Evolutionary conservation across 2,113 vertebrate species (phyloP), one percentile per base, ranked within the genome.

Genomic region (Cebus imitator): DNA sequence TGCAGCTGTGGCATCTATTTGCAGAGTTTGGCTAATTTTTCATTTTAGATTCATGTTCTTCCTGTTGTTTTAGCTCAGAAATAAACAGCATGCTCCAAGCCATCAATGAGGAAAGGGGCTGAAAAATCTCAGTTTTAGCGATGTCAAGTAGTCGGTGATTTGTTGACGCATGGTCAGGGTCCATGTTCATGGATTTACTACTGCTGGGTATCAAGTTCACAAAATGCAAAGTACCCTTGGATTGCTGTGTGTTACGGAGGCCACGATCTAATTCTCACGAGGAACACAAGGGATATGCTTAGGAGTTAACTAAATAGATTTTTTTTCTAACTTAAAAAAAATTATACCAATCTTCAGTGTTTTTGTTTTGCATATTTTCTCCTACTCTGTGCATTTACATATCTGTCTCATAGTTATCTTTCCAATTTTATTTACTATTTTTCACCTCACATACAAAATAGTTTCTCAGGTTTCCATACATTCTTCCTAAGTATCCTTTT

Each of bases 1-100:
- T 78, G 85, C 89, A 92, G 66, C 85, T 90, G 43, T 93, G 43
- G 37, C 43, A 52, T 88, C 55, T 95, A 68, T 93, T 96, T 95
- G 48, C 32, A 81, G 86, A 78, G 5, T 81, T 75, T 73, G 61
- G 93, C 58, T 96, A 50, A 87, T 52, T 92, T 93, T 96, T 92
- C 18, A 14, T 75, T 95, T 88, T 73, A 84, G 78, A 61, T 93
- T 87, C 35, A 84, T 55, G 9, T 61, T 84, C 48, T 90, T 84
- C 64, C 57, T 91, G 52, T 93, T 90, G 25, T 90, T 91, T 88
- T 76, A 84, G 78, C 70, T 81, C n/a, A 85, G 87, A 88, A 80
- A 88, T 88, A 80, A 94, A 45, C n/a, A 91, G 45, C 25, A 1
- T 84, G 12, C 52, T 87, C 48, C 84, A 37, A 78, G 40, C 75